Conservation (phyloP, 64 coral and sea anemone species). For the Pachyseris speciosa region DNA sequence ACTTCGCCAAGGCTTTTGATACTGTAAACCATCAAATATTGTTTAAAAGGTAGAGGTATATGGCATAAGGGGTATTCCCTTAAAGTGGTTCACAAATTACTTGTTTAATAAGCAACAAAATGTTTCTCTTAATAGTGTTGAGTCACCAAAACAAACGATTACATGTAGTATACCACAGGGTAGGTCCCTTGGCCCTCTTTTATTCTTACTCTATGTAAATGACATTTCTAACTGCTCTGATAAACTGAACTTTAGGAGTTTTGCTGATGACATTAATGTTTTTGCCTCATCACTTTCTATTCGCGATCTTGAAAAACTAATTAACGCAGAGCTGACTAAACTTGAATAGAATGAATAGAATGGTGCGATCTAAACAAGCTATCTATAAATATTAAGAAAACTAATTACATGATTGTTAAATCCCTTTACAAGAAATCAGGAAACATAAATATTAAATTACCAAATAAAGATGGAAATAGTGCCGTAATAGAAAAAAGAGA, state of each 20-base stretch:
- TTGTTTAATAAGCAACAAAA: constrained; percentile 39
- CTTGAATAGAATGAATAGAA: too few species aligned
- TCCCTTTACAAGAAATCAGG: constrained; percentile 1
- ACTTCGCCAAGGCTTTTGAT: constrained; percentile 54
- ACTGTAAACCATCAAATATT: constrained; percentile 49
- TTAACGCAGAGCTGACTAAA: constrained; percentile 3
- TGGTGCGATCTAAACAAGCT: constrained; percentile 42
- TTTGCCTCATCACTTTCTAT: neutral
- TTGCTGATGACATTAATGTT: constrained; percentile 39
- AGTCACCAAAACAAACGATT: constrained; percentile 35
- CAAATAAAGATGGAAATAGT: too few species aligned
- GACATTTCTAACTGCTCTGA: constrained; percentile 16
- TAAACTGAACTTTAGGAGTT: constrained; percentile 14
- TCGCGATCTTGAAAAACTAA: neutral
- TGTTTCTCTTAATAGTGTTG: neutral
- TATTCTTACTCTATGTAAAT: constrained; percentile 46
- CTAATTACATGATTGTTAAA: constrained; percentile 42
- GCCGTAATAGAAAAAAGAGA: too few species aligned
- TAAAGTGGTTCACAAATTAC: constrained; percentile 46
- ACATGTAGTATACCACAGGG: constrained; percentile 49
- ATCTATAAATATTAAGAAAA: constrained; percentile 49
- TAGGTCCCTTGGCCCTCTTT: constrained; percentile 10
- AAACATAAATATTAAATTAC: neutral
- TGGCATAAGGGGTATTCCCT: constrained; percentile 25
- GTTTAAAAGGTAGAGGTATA: constrained; percentile 22